phyloP scores from a whole-genome alignment of 2,113 vertebrate species.

The Hippocampus mohnikei region DNA sequence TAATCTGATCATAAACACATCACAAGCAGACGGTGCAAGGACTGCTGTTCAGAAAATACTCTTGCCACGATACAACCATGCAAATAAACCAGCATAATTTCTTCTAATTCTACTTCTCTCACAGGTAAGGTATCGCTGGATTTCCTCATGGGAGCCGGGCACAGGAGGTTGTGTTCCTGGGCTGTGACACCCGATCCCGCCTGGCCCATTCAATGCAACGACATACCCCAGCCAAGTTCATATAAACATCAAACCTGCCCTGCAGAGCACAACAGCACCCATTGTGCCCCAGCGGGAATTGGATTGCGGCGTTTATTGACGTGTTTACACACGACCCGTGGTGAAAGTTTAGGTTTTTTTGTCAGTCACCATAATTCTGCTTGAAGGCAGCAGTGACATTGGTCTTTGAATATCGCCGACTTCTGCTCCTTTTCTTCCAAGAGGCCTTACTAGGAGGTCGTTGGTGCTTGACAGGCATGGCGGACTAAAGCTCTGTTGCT shows the following conservation, averaged over 20 bases:
- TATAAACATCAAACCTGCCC: slow-evolving; percentile 46
- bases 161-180: slow-evolving; percentile 44
- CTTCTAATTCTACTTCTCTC: slow-evolving; percentile 42
- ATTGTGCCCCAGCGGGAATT: slow-evolving; percentile 39
- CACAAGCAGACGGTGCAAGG: not conserved
- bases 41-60: not conserved
- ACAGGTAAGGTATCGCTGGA: slow-evolving; percentile 44
- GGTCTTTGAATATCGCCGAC: not conserved
- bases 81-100: slow-evolving; percentile 45
- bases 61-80: slow-evolving; percentile 9
- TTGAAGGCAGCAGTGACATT: slow-evolving; percentile 27
- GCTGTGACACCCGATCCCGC: slow-evolving; percentile 43
- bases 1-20: slow-evolving; percentile 27
- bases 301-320: slow-evolving; percentile 51
- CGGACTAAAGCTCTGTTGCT: slow-evolving; percentile 21
- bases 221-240: slow-evolving; percentile 45
- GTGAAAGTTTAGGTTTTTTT: slow-evolving; percentile 32
- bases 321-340: slow-evolving; percentile 33
- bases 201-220: slow-evolving; percentile 45
- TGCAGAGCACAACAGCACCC: slow-evolving; percentile 26
- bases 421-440: not conserved
- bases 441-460: slow-evolving; percentile 17
- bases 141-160: slow-evolving; percentile 25
- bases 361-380: slow-evolving; percentile 32
- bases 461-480: slow-evolving; percentile 16